These are phyloP conservation scores for Spermophilus dauricus DNA, from an alignment of 2,113 vertebrate species.

Conservation along the genomic window DNA sequence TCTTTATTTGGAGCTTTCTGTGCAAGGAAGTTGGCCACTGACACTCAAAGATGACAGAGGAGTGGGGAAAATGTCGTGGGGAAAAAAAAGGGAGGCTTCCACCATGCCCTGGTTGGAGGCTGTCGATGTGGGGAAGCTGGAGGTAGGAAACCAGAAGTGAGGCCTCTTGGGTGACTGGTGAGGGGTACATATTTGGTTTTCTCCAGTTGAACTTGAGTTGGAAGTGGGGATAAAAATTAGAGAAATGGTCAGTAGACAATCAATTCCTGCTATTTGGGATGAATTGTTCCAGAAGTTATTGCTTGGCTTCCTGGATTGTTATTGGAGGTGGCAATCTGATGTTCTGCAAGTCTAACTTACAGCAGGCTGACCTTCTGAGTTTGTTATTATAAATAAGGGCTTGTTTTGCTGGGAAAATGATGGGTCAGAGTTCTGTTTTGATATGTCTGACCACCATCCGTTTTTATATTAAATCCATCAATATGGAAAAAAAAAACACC, in stretches of 20 bases:
- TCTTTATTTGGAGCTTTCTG: neutral
- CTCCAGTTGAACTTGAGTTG: neutral
- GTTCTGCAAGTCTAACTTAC: neutral
- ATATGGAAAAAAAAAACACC: neutral
- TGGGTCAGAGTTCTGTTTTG: neutral
- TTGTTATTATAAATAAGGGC: neutral
- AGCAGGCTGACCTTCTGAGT: neutral
- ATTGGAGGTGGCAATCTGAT: neutral
- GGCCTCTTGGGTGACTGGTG: too few relatives aligned
- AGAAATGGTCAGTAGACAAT: neutral
- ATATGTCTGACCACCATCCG: neutral
- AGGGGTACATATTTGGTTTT: neutral
- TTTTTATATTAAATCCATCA: neutral
- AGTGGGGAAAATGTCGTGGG: neutral
- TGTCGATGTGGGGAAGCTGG: neutral
- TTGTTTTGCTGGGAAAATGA: neutral
- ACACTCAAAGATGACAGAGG: neutral
- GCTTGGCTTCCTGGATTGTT: neutral
- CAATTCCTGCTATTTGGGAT: neutral
- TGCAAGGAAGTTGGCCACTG: neutral
- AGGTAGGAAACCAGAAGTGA: neutral
- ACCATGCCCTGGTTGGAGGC: too few relatives aligned
- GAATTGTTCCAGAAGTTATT: neutral
- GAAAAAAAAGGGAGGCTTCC: neutral
- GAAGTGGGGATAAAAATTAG: neutral